phyloP scores from a whole-genome alignment of 2,888 invertebrate species.

The Epistrophe grossulariae region DNA sequence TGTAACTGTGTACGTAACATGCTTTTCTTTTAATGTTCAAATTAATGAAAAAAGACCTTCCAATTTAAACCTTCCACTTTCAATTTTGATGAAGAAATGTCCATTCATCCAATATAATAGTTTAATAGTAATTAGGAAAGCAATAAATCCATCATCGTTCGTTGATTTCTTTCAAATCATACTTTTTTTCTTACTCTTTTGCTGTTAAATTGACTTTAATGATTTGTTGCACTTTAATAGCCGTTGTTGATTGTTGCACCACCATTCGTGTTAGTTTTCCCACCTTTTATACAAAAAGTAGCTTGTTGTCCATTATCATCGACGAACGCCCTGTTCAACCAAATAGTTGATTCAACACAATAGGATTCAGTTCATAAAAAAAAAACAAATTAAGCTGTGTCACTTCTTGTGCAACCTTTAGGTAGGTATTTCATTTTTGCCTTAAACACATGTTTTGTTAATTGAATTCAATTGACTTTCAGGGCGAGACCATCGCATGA shows the following conservation, averaged over 20 bases:
- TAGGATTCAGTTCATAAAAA: not conserved
- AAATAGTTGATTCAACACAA: not conserved
- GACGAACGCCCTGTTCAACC: not conserved
- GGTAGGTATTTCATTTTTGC: not conserved
- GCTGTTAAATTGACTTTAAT: not conserved
- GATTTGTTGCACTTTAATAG: not conserved
- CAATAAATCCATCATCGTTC: not conserved
- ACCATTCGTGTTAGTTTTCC: not conserved
- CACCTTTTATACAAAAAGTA: not conserved
- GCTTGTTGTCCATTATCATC: not conserved
- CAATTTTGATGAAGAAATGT: too few relatives aligned
- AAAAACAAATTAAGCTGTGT: slow-evolving; percentile 24
- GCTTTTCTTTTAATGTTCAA: too few relatives aligned
- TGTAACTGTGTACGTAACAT: too few relatives aligned
- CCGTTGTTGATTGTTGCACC: not conserved
- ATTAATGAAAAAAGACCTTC: too few relatives aligned
- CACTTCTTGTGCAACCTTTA: slow-evolving; percentile 39
- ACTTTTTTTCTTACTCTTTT: too few relatives aligned
- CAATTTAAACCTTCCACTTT: too few relatives aligned
- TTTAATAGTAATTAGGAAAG: not conserved
- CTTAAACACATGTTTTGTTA: slow-evolving; percentile 37
- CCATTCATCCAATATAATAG: not conserved
- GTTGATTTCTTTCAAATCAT: not conserved
- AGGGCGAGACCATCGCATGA: not conserved
- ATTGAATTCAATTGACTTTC: slow-evolving; percentile 4